Base-by-base conservation (phyloP, 2,888 invertebrate genomes). In the Drosophila colorata region DNA sequence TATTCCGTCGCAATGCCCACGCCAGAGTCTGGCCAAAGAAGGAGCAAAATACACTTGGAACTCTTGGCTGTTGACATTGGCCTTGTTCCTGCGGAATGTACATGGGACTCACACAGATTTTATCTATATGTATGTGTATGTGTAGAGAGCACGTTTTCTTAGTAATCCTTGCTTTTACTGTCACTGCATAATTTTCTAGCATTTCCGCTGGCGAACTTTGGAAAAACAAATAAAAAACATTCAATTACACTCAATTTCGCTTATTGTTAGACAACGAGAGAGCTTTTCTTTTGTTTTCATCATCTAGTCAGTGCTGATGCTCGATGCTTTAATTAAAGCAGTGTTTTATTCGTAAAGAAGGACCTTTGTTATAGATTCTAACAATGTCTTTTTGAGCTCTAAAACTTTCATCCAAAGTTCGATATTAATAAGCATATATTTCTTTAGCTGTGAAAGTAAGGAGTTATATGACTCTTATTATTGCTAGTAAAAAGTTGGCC, bases 161-260 rank as follows among this genome's bases (percentile, higher is more conserved):
- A 14, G 60, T 35, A 40, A 53, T 43, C 44, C 43, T 58, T 37
- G 23, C 20, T 13, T 20, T 46, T 28, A 20, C 69, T 74, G 63
- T 14, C 69, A 41, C 41, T 61, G 69, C 69, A 74, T 74, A 74
- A 58, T 47, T 14, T 43, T 74, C 46, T 55, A 49, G 35, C 47
- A 69, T 63, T 73, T 51, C 46, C 13, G 28, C 44, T 37, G 25
- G 33, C 11, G 25, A 40, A 25, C 9, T 11, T 16, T n/a, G 23
- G 2, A 52, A 20, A 52, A 52, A 14, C n/a, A 28, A 4, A 8
- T 14, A 8, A 13, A 16, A 14, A 33, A 13, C 33, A 8, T 52
- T 51, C 11, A 46, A 41, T 43, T 8, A 14, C 35, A 55, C 20
- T 14, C 23, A 41, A 13, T 11, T 31, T 9, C 13, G 44, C 18